A percentile compares a stretch with the other conserved stretches of the same genome.
Evolutionary conservation across 1,140 invertebrate genomes (phyloP).

Genomic region (Protaetia brevitarsis): DNA sequence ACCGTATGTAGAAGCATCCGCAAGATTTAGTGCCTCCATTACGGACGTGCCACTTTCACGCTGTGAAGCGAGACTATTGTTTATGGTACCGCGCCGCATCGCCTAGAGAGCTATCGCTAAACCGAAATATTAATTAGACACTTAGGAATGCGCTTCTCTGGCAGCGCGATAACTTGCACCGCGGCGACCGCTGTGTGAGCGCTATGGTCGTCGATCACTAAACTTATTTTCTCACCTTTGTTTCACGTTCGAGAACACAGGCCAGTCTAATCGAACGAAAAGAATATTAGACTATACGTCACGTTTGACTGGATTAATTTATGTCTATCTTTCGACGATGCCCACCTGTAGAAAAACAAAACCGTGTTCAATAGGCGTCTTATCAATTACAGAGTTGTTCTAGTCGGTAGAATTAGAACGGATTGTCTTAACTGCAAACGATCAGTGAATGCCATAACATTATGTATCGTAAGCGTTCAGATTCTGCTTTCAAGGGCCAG

Average conservation of each 20-base stretch:
- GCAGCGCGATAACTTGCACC: background rate
- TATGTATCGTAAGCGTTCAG: no score
- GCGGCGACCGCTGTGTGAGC: constrained; percentile 1
- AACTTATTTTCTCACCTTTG: constrained; percentile 18
- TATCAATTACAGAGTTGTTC: background rate
- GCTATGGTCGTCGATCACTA: constrained; percentile 12
- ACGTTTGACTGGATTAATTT: constrained; percentile 12
- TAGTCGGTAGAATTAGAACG: no score
- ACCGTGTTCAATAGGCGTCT: background rate
- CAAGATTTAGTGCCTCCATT: constrained; percentile 40
- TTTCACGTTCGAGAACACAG: background rate
- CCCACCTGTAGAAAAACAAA: background rate
- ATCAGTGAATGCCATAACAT: no score
- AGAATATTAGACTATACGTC: background rate
- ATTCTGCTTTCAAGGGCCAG: no score
- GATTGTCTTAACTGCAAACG: no score
- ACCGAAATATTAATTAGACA: constrained; percentile 23
- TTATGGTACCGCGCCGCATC: constrained; percentile 30
- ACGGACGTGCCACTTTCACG: constrained; percentile 40
- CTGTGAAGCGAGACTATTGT: constrained; percentile 39
- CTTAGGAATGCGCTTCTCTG: constrained; percentile 7
- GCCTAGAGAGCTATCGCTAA: constrained; percentile 22
- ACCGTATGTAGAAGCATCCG: constrained; percentile 29
- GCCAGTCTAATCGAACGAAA: constrained; percentile 3
- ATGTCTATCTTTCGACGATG: background rate